Evolutionary conservation across 2,113 vertebrate genomes (phyloP), one percentile per base, ranked within the genome.

Genomic region (Aythya baeri): DNA sequence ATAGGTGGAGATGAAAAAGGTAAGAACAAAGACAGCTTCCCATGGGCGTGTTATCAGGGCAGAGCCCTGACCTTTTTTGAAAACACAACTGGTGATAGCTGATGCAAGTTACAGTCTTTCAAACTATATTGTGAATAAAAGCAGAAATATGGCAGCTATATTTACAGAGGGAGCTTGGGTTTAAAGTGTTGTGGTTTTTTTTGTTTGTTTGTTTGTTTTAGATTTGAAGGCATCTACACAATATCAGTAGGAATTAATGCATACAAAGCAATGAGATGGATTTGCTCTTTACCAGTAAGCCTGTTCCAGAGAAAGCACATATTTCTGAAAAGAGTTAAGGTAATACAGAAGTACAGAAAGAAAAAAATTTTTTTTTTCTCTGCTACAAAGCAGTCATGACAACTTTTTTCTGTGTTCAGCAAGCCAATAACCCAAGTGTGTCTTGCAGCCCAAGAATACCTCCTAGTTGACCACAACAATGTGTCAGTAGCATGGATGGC

Each of bases 401-500:
- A 61, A 80, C 75, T 76, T 52, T 49, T 79, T 89, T 65, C 59
- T 67, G 25, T 83, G 41, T 88, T 80, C 83, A 80, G 55, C 87
- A 86, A 91, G 27, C 4, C 0, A 79, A 9, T 43, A 82, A 79
- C 0, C 1, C 3, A 54, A 84, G 17, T 29, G 5, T 73, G 26
- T 8, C 38, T 87, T 57, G 43, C 26, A 82, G 27, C 32, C 62
- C n/a, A 71, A 41, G 36, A 94, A 77, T 36, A 67, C 2, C 20
- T 84, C 36, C 82, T 43, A 13, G 7, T 17, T 73, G 58, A 29
- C 68, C 61, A 58, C 41, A 59, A 8, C 1, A 1, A 50, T 0
- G 46, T 15, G n/a, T 58, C 52, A n/a, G 18, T 20, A 54, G 8
- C 34, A 86, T 13, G 52, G 41, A 49, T 32, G 41, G 17, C 17